Evolutionary conservation across 2,797 vertebrate species (phyloP), one percentile per base, ranked within the genome.

Genomic region (Enteromius unitaeniatus): DNA sequence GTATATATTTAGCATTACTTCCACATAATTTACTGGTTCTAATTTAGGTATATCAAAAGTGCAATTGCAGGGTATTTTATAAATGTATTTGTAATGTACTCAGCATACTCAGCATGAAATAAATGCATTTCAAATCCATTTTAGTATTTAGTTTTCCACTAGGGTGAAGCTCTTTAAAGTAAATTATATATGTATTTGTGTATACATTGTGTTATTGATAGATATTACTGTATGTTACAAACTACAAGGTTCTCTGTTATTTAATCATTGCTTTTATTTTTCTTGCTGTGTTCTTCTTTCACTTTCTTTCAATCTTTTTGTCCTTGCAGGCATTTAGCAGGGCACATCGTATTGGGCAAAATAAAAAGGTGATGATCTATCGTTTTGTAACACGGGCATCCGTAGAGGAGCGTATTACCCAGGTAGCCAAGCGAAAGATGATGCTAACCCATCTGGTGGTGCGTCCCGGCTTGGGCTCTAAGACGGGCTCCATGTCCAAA

Each of bases 381-480:
- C 97, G 98, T 53, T 99, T 99, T 0, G 98, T 99, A 91, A 99
- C 98, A 0, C 93, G 98, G 17, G 98, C 98, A 53, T 98, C 97
- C 0, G 98, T 99, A 55, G 98, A 99, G 90, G 98, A 99, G 90
- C 94, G 98, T 51, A 99, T 99, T 93, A 99, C 98, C 6, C 97
- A 99, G 92, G 98, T 99, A 89, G 98, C 98, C 40, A 99, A 99
- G 85, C 95, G 97, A 91, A 99, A 99, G 93, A 99, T 99, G 98
- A 99, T 99, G 98, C 92, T 99, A 85, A 99, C 98, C 0, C 98
- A 99, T 89, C 92, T 99, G 74, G 98, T 99, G 72, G 98, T 99
- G 21, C 95, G 98, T 11, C 98, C 98, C 0, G 98, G 98, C 67
- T 94, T 99, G 0, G 98, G 98, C 89, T 99, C 98, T 87, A 99